Base-by-base conservation (phyloP, 2,888 invertebrate genomes). In the Galerucella pusilla region DNA sequence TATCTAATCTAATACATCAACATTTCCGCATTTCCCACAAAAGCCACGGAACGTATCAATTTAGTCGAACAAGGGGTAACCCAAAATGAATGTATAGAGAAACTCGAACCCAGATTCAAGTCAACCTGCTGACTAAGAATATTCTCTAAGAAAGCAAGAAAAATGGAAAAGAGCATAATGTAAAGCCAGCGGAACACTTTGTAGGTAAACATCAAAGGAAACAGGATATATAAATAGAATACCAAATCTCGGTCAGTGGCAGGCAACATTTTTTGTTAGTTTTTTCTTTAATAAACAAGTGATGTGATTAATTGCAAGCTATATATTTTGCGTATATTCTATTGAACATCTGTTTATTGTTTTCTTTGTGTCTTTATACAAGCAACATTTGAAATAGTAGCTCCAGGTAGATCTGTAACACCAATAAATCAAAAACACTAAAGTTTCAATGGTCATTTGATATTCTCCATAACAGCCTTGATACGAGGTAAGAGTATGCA, bases 171-270 rank as follows among this genome's bases (percentile, higher is more conserved):
- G 75, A 79, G 73, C 65, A 78, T 76, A 75, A 77, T 73, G 77
- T 71, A 73, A 75, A 78, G 78, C 76, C 69, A 78, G 78, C 75
- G 68, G 78, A 79, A 80, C 80, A 78, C 80, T 77, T 75, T 77
- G 79, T 82, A 83, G 83, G 84, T 83, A 82, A 81, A 85, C 84
- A 83, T 85, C 84, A 84, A 84, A 85, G 83, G 80, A 81, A 82
- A 20, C 64, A 79, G 80, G 80, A 82, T 80, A 84, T 83, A 85
- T 84, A 86, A 84, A 84, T 81, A 79, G 85, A 85, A 85, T 86
- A 85, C 85, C 85, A 85, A 85, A 86, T 86, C 84, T 76, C 79
- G 78, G 78, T 78, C 79, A 79, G 80, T 79, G 66, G 72, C 66
- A 54, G 65, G 14, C 61, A 35, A 35, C 2, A 4, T 57, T 20